phyloP scores from a whole-genome alignment of 2,797 vertebrate species.

The Etheostoma perlongum region DNA sequence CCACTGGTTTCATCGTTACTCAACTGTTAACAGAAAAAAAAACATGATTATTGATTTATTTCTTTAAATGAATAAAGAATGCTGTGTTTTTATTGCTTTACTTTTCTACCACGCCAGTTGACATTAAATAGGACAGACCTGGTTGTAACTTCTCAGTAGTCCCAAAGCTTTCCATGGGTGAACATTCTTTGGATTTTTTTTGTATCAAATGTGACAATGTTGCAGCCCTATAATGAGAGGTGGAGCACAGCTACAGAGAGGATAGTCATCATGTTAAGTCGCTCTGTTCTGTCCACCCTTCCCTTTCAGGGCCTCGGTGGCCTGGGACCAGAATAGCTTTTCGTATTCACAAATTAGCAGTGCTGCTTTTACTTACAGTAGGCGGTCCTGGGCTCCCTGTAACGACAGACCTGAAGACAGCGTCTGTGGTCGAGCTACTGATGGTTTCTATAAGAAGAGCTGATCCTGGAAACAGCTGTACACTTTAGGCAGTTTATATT shows the following conservation, averaged over 20 bases:
- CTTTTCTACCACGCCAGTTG: neutral
- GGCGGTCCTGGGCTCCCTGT: constrained; percentile 21
- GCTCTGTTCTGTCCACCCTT: neutral
- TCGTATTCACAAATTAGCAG: constrained; percentile 69
- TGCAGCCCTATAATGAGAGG: neutral
- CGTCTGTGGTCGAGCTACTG: constrained; percentile 48
- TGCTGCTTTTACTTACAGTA: constrained; percentile 21
- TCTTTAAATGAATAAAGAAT: neutral
- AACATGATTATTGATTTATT: no score
- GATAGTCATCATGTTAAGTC: neutral
- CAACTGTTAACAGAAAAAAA: no score
- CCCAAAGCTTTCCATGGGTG: neutral
- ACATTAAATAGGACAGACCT: neutral
- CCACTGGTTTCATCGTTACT: no score
- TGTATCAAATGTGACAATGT: neutral
- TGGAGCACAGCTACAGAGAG: neutral
- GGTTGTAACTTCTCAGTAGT: neutral
- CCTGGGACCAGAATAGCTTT: constrained; percentile 61
- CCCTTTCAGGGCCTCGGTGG: constrained; percentile 17
- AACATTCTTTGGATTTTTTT: neutral
- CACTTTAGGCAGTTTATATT: constrained; percentile 53
- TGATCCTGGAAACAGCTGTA: constrained; percentile 70
- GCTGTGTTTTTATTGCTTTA: neutral
- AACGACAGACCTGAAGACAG: constrained; percentile 55
- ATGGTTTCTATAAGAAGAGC: constrained; percentile 58